Evolutionary conservation across 2,888 invertebrate species (phyloP), one percentile per base, ranked within the genome.

Genomic region (Choreutis nemorana): DNA sequence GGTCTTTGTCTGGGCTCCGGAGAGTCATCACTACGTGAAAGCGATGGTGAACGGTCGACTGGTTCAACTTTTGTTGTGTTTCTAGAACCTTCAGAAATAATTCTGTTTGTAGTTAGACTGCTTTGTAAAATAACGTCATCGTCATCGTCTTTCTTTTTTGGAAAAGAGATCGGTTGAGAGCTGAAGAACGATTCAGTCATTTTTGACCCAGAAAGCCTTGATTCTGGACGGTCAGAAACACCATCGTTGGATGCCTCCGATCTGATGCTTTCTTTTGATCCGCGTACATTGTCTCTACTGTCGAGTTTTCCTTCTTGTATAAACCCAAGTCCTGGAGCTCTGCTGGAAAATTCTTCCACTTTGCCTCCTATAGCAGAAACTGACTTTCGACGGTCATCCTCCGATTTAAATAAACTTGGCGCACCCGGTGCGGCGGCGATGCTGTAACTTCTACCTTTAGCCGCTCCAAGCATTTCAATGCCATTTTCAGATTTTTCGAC

Each of bases 401-500:
- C 75, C 35, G 57, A 36, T 47, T 72, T 70, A 27, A 71, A 50
- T 15, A 71, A 68, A 40, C 71, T 72, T 23, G 72, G 68, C 35
- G 79, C 59, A 11, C 75, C 75, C 23, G 77, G 67, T 40, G 80
- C 78, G 15, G 79, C 79, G 32, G 79, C 71, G 40, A 82, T 73
- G 42, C 81, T 83, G 37, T 59, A 81, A 44, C 81, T 82, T 50
- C 82, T 70, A 15, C 72, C 73, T 56, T 82, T 81, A 39, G 68
- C 60, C 40, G 70, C 54, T 35, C 72, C 72, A 37, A 73, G 51
- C 37, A 68, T 52, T 30, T 75, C 75, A 43, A 57, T 48, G 35
- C 59, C 65, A 41, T 64, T 63, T 44, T 78, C 78, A 39, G 62
- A 39, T 48, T 64, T 71, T 39, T 37, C 51, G 41, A 48, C 50